Evolutionary conservation across 2,888 invertebrate genomes (phyloP).

Genomic region (Drosophila koepferae): DNA sequence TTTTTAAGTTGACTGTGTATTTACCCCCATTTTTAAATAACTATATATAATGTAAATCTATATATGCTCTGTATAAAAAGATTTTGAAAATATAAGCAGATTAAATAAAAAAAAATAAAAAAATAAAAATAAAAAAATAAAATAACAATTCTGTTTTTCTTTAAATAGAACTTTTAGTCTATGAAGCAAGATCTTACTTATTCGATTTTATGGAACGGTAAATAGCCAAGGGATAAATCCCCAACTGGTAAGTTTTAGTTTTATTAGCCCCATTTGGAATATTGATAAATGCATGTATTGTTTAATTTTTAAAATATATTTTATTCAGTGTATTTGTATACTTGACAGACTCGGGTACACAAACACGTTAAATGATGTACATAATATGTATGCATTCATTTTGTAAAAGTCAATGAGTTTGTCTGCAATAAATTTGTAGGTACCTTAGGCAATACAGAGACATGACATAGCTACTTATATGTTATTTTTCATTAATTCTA

Average conservation of each 20-base stretch:
- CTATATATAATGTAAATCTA: slow-evolving; percentile 29
- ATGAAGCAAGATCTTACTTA: too few relatives aligned
- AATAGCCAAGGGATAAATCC: too few relatives aligned
- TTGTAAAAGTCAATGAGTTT: slow-evolving; percentile 68
- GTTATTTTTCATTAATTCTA: slow-evolving; percentile 43
- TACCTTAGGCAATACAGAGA: slow-evolving; percentile 80
- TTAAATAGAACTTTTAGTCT: not conserved
- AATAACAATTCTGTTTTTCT: not conserved
- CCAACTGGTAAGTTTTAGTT: not conserved
- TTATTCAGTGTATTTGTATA: slow-evolving; percentile 65
- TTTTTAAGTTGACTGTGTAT: slow-evolving; percentile 40
- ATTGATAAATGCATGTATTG: not conserved
- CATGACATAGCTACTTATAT: slow-evolving; percentile 64
- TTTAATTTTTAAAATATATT: slow-evolving; percentile 74
- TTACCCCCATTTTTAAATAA: slow-evolving; percentile 28
- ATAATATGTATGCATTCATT: slow-evolving; percentile 32
- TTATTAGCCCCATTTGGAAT: not conserved
- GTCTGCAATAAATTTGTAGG: slow-evolving; percentile 78
- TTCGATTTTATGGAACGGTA: too few relatives aligned
- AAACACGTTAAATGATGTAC: slow-evolving; percentile 56
- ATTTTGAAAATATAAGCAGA: slow-evolving; percentile 25
- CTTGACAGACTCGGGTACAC: slow-evolving; percentile 58
- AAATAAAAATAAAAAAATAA: not conserved
- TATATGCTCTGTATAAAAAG: slow-evolving; percentile 42
- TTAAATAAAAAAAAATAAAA: not conserved